These are phyloP conservation scores for Balanococcus diminutus DNA, from an alignment of 2,888 invertebrate genomes.

Conservation along the genomic window DNA sequence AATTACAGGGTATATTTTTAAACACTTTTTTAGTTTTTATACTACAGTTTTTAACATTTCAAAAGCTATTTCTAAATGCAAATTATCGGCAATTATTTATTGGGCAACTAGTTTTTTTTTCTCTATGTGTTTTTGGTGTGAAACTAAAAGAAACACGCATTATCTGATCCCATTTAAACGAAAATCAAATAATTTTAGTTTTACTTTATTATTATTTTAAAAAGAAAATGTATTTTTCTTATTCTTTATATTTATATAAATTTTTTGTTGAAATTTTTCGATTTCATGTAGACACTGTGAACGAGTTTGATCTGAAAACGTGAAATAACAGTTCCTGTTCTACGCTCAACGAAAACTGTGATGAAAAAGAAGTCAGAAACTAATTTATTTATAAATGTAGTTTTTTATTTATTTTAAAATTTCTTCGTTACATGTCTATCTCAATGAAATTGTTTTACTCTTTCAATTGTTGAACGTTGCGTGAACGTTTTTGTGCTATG, in stretches of 20 bases:
- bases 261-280: background rate
- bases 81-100: background rate
- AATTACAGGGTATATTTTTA: background rate
- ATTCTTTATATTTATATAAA: background rate
- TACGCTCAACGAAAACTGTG: conserved; percentile 53
- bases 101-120: background rate
- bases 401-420: conserved; percentile 14
- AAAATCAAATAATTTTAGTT: background rate
- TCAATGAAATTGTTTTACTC: conserved; percentile 20
- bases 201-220: background rate
- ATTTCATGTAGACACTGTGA: background rate
- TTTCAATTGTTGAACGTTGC: background rate
- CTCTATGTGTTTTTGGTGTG: background rate
- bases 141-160: background rate
- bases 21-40: background rate
- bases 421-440: conserved; percentile 3
- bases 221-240: background rate
- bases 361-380: conserved; percentile 43
- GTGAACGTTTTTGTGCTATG: background rate
- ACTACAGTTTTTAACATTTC: background rate
- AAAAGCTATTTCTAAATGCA: background rate
- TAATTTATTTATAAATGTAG: conserved; percentile 23
- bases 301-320: background rate
- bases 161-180: background rate
- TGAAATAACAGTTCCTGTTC: conserved; percentile 38